Conservation (phyloP, 2,113 vertebrate species). For the Serinus canaria region DNA sequence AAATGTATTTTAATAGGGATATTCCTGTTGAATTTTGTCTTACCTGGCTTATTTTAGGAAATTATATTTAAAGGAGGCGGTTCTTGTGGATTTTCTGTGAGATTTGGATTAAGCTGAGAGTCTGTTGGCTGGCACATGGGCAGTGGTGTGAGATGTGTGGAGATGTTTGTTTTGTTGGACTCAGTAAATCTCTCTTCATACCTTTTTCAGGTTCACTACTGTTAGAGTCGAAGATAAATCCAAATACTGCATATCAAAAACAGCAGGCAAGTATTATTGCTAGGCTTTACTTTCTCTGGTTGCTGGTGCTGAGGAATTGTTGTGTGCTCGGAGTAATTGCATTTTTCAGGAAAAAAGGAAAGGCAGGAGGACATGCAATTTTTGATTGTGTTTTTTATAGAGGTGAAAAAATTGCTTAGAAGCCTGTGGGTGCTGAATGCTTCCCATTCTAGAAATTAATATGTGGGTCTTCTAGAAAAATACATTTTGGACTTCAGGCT, state of each 20-base stretch:
- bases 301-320: neutral
- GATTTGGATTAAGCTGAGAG: neutral
- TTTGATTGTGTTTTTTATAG: neutral
- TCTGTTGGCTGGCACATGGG: neutral
- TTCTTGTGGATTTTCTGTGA: neutral
- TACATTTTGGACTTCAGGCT: neutral
- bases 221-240: constrained; percentile 98
- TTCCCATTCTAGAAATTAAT: neutral
- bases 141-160: neutral
- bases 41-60: neutral
- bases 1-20: neutral
- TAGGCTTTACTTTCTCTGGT: neutral
- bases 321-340: neutral
- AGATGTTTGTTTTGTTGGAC: neutral
- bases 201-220: constrained; percentile 89
- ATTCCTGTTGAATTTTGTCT: neutral
- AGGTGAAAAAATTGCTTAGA: neutral
- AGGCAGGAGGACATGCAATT: neutral
- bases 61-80: neutral
- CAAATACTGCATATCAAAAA: constrained; percentile 99
- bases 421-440: neutral
- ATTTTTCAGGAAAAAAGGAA: neutral
- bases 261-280: constrained; percentile 89
- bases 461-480: neutral
- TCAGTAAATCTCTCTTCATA: constrained; percentile 24